Conservation (phyloP, 2,888 invertebrate species). For the Fragum fragum region DNA sequence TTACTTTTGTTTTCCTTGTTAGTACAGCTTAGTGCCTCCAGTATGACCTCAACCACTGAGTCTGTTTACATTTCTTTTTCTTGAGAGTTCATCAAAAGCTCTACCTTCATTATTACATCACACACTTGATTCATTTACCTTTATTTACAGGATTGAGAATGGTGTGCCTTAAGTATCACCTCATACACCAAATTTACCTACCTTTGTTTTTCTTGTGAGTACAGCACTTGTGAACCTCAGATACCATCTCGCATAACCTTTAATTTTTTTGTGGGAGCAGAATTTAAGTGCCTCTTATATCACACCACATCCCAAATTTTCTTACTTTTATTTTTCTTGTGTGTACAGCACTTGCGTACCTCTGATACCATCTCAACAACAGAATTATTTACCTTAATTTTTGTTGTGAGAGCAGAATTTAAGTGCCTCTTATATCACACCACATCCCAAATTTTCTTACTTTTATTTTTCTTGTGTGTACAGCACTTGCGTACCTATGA, state of each 20-base stretch:
- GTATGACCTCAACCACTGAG: slow-evolving; percentile 93
- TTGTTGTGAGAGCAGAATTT: not conserved
- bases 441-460: slow-evolving; percentile 86
- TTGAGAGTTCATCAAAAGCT: too few species aligned
- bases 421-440: too few species aligned
- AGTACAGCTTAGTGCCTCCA: slow-evolving; percentile 87
- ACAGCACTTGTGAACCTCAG: too few species aligned
- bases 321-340: slow-evolving; percentile 85
- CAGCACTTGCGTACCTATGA: slow-evolving; percentile 87
- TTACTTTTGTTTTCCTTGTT: slow-evolving; percentile 85
- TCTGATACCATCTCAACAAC: slow-evolving; percentile 92
- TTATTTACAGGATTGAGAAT: too few species aligned
- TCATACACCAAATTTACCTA: too few species aligned
- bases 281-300: slow-evolving; percentile 88
- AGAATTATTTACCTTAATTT: slow-evolving; percentile 83
- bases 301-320: slow-evolving; percentile 91
- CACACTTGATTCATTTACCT: too few species aligned
- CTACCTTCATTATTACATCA: too few species aligned
- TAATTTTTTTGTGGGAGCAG: slow-evolving; percentile 85
- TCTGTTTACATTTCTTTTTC: too few species aligned
- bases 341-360: slow-evolving; percentile 86
- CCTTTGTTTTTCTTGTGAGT: too few species aligned
- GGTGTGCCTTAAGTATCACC: too few species aligned
- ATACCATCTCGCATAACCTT: slow-evolving; percentile 72
- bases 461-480: slow-evolving; percentile 85